Evolutionary conservation across 2,888 invertebrate species (phyloP).

Genomic region (Saturnia pavonia): DNA sequence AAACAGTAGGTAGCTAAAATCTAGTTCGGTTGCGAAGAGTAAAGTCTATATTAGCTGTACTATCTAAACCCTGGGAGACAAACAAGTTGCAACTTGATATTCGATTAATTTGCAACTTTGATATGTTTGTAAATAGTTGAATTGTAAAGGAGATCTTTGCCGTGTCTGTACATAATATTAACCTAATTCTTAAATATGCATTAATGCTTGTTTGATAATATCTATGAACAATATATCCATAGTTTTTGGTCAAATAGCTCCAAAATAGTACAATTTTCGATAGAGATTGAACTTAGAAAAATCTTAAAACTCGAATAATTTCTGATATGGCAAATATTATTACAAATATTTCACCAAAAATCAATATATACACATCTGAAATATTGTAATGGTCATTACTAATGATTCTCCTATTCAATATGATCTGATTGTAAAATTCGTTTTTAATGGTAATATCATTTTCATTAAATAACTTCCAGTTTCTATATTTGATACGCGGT

Average conservation of each 20-base stretch:
- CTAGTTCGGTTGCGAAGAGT: conserved; percentile 28
- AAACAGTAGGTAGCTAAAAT: conserved; percentile 30
- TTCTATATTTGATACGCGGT: background rate
- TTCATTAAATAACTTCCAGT: background rate
- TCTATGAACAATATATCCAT: background rate
- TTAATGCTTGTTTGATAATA: background rate
- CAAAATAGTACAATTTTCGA: background rate
- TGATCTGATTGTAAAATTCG: background rate
- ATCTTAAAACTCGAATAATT: too few species aligned
- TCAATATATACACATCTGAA: too few species aligned
- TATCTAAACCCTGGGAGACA: conserved; percentile 34
- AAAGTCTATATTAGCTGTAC: conserved; percentile 34
- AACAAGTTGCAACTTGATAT: conserved; percentile 27
- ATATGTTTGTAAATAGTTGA: conserved; percentile 14
- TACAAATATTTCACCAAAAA: too few species aligned
- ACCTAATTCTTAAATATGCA: background rate
- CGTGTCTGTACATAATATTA: conserved; percentile 3
- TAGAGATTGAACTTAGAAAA: background rate
- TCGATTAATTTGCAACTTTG: conserved; percentile 17
- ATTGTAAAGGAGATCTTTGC: conserved; percentile 11
- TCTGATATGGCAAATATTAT: too few species aligned
- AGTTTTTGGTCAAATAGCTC: background rate
- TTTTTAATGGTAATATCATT: too few species aligned
- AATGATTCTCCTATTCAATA: too few species aligned
- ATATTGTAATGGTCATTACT: background rate